Percentiles rank a stretch among this genome's conserved stretches.
Conservation (phyloP, 2,888 invertebrate species). For the Spialia ferax region DNA sequence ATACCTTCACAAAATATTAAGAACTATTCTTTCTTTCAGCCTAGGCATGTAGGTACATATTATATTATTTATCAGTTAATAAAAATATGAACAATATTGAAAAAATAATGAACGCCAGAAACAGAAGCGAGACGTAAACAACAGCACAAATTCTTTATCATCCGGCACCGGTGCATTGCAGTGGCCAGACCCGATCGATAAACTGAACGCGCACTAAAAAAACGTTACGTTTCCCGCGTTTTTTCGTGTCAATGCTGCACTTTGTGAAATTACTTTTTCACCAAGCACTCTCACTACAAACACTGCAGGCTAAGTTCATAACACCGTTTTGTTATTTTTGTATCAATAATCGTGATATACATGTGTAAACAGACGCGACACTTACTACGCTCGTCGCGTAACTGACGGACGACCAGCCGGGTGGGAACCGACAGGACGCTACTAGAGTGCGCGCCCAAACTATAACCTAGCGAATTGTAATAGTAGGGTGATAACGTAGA, state of each 20-base stretch:
- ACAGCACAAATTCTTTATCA: slow-evolving; percentile 61
- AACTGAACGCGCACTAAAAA: slow-evolving; percentile 58
- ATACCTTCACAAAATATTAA: too few species aligned
- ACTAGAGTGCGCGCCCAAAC: slow-evolving; percentile 72
- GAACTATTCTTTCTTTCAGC: too few species aligned
- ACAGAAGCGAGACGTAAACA: slow-evolving; percentile 69
- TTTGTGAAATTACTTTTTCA: slow-evolving; percentile 23
- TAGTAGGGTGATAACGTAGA: slow-evolving; percentile 66
- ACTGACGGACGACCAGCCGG: slow-evolving; percentile 59
- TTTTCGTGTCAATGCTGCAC: slow-evolving; percentile 56
- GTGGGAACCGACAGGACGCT: slow-evolving; percentile 65
- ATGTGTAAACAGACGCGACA: slow-evolving; percentile 59
- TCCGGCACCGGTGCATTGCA: slow-evolving; percentile 69
- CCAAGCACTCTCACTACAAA: slow-evolving; percentile 36
- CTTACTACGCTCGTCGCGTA: slow-evolving; percentile 72
- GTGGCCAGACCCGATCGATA: slow-evolving; percentile 72
- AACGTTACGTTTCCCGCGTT: slow-evolving; percentile 67
- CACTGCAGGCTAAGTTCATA: background rate
- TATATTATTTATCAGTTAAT: too few species aligned
- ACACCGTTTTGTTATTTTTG: slow-evolving; percentile 19
- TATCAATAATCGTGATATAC: background rate
- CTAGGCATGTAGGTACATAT: too few species aligned
- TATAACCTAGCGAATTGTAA: slow-evolving; percentile 79
- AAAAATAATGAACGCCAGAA: slow-evolving; percentile 31
- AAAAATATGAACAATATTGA: too few species aligned